phyloP scores from a whole-genome alignment of 2,888 invertebrate genomes.

The Chrysolina americana region DNA sequence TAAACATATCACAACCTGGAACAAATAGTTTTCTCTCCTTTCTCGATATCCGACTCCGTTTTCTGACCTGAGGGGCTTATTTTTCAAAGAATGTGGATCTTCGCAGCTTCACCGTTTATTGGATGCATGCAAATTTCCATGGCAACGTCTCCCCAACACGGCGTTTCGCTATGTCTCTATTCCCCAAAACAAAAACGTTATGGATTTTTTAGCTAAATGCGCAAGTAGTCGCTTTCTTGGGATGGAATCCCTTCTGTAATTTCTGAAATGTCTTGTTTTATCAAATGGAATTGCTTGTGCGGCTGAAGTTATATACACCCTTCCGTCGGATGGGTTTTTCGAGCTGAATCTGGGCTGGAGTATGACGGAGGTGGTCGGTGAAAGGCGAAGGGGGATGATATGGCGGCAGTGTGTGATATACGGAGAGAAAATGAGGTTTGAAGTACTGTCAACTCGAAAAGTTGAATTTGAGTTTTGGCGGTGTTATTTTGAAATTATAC shows the following conservation, averaged over 20 bases:
- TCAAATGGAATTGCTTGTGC: constrained; percentile 31
- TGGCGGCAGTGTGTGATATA: not conserved
- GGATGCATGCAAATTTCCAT: constrained; percentile 70
- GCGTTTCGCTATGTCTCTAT: constrained; percentile 59
- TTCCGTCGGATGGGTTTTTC: constrained; percentile 21
- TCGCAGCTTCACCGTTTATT: constrained; percentile 64
- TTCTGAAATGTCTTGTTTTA: constrained; percentile 39
- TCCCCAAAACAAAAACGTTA: constrained; percentile 68
- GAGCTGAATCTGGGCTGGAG: not conserved
- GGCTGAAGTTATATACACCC: constrained; percentile 4
- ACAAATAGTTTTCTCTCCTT: constrained; percentile 31
- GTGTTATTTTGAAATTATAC: no score
- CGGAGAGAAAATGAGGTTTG: no score
- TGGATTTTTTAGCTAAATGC: constrained; percentile 67
- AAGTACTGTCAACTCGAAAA: no score
- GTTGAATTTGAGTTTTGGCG: no score
- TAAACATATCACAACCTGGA: not conserved
- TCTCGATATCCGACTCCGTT: constrained; percentile 20
- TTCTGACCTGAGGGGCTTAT: constrained; percentile 46
- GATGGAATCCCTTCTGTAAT: constrained; percentile 36
- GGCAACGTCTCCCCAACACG: constrained; percentile 63
- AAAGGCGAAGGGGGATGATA: not conserved
- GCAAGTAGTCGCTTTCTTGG: constrained; percentile 45
- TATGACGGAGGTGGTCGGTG: not conserved
- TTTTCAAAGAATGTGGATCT: constrained; percentile 53